Conservation (phyloP, 2,113 vertebrate genomes). For the Petrocephalus zakoni region DNA sequence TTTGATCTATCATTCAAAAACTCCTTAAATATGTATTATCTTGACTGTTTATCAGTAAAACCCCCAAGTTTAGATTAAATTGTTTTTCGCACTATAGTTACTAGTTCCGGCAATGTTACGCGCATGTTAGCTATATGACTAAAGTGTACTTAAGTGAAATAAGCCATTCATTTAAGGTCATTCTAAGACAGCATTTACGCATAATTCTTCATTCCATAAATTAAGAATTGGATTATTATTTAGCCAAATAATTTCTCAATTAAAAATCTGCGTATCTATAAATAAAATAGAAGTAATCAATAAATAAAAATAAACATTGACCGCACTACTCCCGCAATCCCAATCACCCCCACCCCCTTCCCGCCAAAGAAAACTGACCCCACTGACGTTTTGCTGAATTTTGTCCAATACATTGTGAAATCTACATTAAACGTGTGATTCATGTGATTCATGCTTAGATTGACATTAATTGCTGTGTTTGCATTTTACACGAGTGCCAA, state of each 20-base stretch:
- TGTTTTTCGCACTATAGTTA: not conserved
- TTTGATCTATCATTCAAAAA: not conserved
- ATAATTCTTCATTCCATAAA: not conserved
- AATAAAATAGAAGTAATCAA: not conserved
- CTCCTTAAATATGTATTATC: not conserved
- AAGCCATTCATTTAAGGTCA: not conserved
- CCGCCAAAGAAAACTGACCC: not conserved
- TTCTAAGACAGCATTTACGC: not conserved
- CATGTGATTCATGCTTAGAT: not conserved
- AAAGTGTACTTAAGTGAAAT: not conserved
- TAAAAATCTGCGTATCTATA: not conserved
- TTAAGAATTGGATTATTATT: not conserved
- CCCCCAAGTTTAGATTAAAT: not conserved
- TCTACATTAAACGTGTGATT: not conserved
- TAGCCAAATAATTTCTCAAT: not conserved
- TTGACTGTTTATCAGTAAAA: not conserved
- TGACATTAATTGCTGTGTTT: not conserved
- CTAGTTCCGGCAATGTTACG: not conserved
- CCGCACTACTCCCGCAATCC: not conserved
- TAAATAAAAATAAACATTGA: not conserved
- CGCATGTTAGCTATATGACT: no score
- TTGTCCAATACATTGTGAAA: not conserved
- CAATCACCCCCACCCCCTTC: not conserved
- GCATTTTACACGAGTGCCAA: not conserved
- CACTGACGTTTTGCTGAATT: not conserved